Base-by-base conservation (phyloP, 1,140 invertebrate species). In the Campoletis sonorensis region DNA sequence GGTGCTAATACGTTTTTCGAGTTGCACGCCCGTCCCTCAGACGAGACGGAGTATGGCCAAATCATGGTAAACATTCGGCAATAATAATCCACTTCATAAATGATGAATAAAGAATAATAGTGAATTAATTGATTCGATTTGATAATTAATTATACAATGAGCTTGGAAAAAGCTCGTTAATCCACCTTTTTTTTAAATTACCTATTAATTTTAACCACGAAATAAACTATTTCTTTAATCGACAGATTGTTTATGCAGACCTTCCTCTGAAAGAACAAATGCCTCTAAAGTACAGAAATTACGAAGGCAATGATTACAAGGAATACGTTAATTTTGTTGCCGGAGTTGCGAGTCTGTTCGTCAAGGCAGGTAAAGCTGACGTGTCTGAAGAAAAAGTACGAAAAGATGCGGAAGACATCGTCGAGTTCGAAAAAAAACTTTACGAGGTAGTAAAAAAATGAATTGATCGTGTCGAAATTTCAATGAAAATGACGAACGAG, bases 1-100 rank as follows among this genome's bases (percentile, higher is more conserved):
- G 86, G 87, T 33, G 27, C 15, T 0, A 83, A 84, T 64, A 16
- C 70, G 4, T 86, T 88, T 40, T 81, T 85, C 45, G 54, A 27
- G 0, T 1, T 54, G n/a, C 16, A n/a, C 5, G 51, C 10, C n/a
- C 1, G 51, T n/a, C 51, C 51, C 1, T n/a, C 51, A 45, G 8
- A 10, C 5, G 40, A 45, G 7, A 11, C 5, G 40, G 13, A 45
- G 13, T 45, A 45, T 13, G 40, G 40, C 40, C 40, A 13, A 3
- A 45, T 45, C 1, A 45, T 10, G 40, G 40, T 45, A 45, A 45
- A 45, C 11, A 45, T 45, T 45, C 40, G 5, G 13, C 40, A 8
- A 45, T 10, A 45, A 13, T 45, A 1, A 13, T 45, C n/a, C n/a
- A n/a, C n/a, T n/a, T n/a, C n/a, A n/a, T n/a, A n/a, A n/a, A n/a